These are phyloP conservation scores for Pangasianodon hypophthalmus DNA, from an alignment of 2,113 vertebrate genomes.

Conservation along the genomic window DNA sequence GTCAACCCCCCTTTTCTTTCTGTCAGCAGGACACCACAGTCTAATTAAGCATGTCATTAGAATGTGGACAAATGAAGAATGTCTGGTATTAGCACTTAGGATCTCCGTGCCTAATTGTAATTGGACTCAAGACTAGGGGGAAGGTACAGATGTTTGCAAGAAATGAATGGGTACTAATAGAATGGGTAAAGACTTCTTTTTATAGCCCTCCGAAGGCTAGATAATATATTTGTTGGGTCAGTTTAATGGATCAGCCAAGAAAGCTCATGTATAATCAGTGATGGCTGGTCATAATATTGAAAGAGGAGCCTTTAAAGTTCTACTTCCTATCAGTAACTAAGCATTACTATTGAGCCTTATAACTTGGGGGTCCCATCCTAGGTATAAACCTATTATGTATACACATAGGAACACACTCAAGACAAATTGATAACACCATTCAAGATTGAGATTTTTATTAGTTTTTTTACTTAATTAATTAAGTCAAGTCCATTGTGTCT, in stretches of 20 bases:
- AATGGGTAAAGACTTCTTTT: not conserved
- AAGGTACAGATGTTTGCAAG: slow-evolving; percentile 34
- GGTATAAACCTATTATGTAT: not conserved
- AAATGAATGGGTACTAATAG: slow-evolving; percentile 29
- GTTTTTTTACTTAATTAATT: not conserved
- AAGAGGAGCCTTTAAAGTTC: not conserved
- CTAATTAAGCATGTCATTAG: slow-evolving; percentile 54
- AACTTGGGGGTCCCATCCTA: not conserved
- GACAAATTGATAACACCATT: not conserved
- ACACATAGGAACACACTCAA: not conserved
- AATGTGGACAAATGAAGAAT: slow-evolving; percentile 40
- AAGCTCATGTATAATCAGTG: not conserved
- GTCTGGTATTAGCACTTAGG: slow-evolving; percentile 32
- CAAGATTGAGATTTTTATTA: not conserved
- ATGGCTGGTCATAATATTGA: not conserved
- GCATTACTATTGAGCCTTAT: not conserved
- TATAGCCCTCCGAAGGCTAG: not conserved
- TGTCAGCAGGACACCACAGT: slow-evolving; percentile 37
- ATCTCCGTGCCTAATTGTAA: slow-evolving; percentile 9
- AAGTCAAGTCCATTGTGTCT: not conserved
- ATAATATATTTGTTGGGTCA: not conserved
- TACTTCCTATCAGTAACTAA: not conserved
- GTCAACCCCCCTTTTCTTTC: slow-evolving; percentile 25
- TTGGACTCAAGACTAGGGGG: not conserved
- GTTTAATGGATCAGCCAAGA: not conserved